Base-by-base conservation (phyloP, 2,888 invertebrate species). In the Lumbricus terrestris region DNA sequence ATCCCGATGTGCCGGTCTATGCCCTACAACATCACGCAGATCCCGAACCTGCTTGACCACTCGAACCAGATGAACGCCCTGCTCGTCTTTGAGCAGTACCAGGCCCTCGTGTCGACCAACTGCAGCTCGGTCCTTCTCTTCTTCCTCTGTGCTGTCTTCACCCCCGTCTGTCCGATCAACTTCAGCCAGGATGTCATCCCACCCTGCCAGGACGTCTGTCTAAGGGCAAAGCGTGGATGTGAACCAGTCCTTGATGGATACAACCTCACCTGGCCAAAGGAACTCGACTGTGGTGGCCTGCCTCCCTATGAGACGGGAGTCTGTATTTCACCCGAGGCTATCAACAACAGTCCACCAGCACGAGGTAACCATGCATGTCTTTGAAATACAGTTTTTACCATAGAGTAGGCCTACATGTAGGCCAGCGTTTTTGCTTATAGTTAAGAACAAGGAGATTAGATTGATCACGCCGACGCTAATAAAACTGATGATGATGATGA, bases 11-110 rank as follows among this genome's bases (percentile, higher is more conserved):
- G 94, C 88, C 92, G 90, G 15, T 42, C 85, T 37, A 82, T 94
- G 94, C 94, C 93, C 16, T 94, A 94, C 91, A 94, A 94, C 91
- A 93, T 94, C 93, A 94, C 94, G 0, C 91, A 93, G 88, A 94
- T 94, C 94, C 94, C 94, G 13, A 94, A 94, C 90, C 92, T 93
- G 54, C 91, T 94, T 37, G 93, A 93, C 89, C 94, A 94, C 90
- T 94, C 93, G 91, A 93, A 94, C 1, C 94, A 94, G 90, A 93
- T 93, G 91, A 94, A 94, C 91, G 94, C 94, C 38, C 91, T 92
- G 15, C 92, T 94, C 54, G 93, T 93, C 37, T 93, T 94, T 47
- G 93, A 93, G 91, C 93, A 93, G 89, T 94, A 93, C 90, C 93
- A 93, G 88, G 92, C 93, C 88, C 92, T 94, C 38, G 89, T 94